Evolutionary conservation across 1,140 invertebrate genomes (phyloP), one percentile per base, ranked within the genome.

Genomic region (Drosophila navojoa): DNA sequence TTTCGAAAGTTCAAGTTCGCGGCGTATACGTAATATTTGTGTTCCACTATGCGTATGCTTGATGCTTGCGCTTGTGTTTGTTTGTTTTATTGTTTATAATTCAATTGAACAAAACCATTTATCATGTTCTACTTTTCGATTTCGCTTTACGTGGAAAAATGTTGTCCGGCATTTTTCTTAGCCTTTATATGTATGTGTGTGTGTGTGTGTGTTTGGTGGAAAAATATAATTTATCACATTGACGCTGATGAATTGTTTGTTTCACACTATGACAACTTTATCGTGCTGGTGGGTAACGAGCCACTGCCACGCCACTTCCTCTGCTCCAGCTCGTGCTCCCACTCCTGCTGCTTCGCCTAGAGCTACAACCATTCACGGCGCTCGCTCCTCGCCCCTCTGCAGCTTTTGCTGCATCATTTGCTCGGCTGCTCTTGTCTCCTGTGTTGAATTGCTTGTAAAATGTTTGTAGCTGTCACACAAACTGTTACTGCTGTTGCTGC

Each of bases 231-330:
- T 86, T 86, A 86, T 86, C 82, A 86, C 82, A 86, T 87, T 86
- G 82, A 86, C 82, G 82, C 82, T 86, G 82, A 86, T 86, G 82
- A 86, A 86, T 86, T 87, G 82, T 86, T 86, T 73, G 82, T 78
- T 76, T 82, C 62, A 79, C 82, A 86, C 82, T 87, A 86, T 86
- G 82, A 87, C 82, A 86, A 82, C 82, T 86, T 86, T 87, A 86
- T 86, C 84, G 84, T 63, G 71, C 49, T 27, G 45, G 22, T 61
- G 63, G 38, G 42, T 7, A 59, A 59, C 42, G 44, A 13, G 42
- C 40, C 22, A 29, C 42, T 29, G 25, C n/a, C 25, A 16, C 42
- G 55, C 57, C 15, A 9, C 25, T 5, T 27, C n/a, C 22, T 5
- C 60, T 52, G 9, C 58, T 7, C 19, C 40, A 5, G 9, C n/a